Base-by-base conservation (phyloP, 35 echinoderm and acorn worm species). In the Amphiura filiformis region DNA sequence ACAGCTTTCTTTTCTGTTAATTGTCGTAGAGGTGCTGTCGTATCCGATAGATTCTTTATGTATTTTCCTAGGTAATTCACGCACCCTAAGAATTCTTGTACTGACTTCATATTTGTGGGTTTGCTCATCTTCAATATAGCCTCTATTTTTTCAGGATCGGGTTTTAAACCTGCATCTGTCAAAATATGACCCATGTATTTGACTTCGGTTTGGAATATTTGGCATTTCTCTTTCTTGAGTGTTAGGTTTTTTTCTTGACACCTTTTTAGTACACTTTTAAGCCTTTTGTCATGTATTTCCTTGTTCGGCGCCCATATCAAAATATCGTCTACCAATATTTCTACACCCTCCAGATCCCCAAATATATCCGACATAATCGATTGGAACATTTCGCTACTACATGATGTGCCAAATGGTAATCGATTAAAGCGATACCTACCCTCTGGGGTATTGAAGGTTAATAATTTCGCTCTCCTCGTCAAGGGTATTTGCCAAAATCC, bases 121-220 rank as follows among this genome's bases (percentile, higher is more conserved):
- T 0, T 31, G 20, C 0, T 38, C 87, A 89, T 79, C 2, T 64
- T 64, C 18, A 28, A 17, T 20, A 82, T 65, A 30, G 77, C 78
- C 52, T 89, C 87, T 33, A 89, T 39, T 81, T 81, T 89, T 17
- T 76, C 39, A 5, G 86, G 80, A 42, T 84, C 81, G 34, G 87
- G 37, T 37, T 42, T 89, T 0, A 94, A 36, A 1, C 92, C 92
- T 26, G 38, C 34, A 20, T 37, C 34, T 13, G 92, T 79, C 14
- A 94, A 40, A 1, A 42, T 90, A 83, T 94, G 81, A 34, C 92
- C 92, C 33, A 91, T 91, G 42, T 91, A 94, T 9, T 23, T 86
- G 30, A 91, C 76, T 35, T 93, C 38, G 1, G 76, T 36, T 34
- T 32, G 14, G 33, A 75, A 56, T 18, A 93, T 79, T 39, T 79